Percentiles rank a stretch among this genome's conserved stretches.
Evolutionary conservation across 30 jellyfish, hydroid and myxozoan species (phyloP).

Genomic region (Aurelia aurita): DNA sequence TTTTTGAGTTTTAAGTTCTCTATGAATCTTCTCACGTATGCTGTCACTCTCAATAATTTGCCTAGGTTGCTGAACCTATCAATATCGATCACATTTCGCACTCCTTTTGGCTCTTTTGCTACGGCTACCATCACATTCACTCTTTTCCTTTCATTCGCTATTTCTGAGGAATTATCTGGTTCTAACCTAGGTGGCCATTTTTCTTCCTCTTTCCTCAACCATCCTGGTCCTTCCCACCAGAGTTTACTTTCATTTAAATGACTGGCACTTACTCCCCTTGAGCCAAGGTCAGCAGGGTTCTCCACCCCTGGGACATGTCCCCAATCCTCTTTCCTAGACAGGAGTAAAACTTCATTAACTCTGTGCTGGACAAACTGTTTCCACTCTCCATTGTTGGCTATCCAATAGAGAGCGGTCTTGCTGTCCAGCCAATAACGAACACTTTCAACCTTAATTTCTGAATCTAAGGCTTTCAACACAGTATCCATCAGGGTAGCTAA

Average conservation of each 20-base stretch:
- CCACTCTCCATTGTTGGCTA: slow-evolving; percentile 33
- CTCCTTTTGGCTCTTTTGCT: background rate
- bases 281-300: slow-evolving; percentile 53
- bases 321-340: slow-evolving; percentile 24
- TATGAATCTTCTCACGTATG: background rate
- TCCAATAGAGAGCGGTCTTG: slow-evolving; percentile 39
- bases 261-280: slow-evolving; percentile 32
- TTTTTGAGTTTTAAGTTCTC: background rate
- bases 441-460: background rate
- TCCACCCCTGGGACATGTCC: slow-evolving; percentile 35
- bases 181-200: background rate
- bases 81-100: background rate
- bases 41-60: slow-evolving; percentile 9
- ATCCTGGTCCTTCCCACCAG: slow-evolving; percentile 48
- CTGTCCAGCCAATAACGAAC: slow-evolving; percentile 44
- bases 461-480: slow-evolving; percentile 4
- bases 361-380: slow-evolving; percentile 44
- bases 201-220: slow-evolving; percentile 24
- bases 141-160: background rate
- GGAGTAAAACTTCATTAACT: slow-evolving; percentile 29
- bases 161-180: background rate
- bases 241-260: too few species aligned
- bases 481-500: slow-evolving; percentile 35
- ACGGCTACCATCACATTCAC: background rate
- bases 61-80: background rate